These are phyloP conservation scores for Camptogramma bilineatum DNA, from an alignment of 2,888 invertebrate genomes.

Conservation along the genomic window DNA sequence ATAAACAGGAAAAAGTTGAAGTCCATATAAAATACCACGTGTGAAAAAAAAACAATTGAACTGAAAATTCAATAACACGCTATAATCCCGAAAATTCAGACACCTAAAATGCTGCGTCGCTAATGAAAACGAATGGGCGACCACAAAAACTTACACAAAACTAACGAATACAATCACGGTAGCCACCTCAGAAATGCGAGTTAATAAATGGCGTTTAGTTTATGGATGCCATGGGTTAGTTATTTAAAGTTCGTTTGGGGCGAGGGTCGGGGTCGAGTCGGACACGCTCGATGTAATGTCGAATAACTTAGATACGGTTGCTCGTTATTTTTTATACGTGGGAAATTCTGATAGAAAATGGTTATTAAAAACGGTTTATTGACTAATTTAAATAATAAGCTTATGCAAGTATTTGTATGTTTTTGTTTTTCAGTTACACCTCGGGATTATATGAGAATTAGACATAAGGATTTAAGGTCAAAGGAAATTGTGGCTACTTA, in stretches of 20 bases:
- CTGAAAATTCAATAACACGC: background rate
- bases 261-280: conserved; percentile 33
- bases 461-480: no score
- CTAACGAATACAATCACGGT: conserved; percentile 42
- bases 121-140: conserved; percentile 41
- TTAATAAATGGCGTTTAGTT: conserved; percentile 69
- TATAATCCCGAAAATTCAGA: background rate
- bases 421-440: no score
- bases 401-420: no score
- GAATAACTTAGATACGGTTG: conserved; percentile 38
- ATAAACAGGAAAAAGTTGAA: background rate
- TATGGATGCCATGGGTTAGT: conserved; percentile 63
- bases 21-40: background rate
- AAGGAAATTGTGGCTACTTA: no score
- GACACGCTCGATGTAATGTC: conserved; percentile 43
- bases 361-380: background rate
- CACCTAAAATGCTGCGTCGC: conserved; percentile 34
- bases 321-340: conserved; percentile 25
- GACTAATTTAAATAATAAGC: background rate
- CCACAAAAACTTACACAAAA: conserved; percentile 35
- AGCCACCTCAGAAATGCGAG: conserved; percentile 59
- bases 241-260: conserved; percentile 65
- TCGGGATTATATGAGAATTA: no score
- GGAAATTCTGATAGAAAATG: conserved; percentile 13
- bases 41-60: background rate